These are phyloP conservation scores for Neopipo cinnamomea DNA, from an alignment of 2,113 vertebrate genomes.

Conservation along the genomic window DNA sequence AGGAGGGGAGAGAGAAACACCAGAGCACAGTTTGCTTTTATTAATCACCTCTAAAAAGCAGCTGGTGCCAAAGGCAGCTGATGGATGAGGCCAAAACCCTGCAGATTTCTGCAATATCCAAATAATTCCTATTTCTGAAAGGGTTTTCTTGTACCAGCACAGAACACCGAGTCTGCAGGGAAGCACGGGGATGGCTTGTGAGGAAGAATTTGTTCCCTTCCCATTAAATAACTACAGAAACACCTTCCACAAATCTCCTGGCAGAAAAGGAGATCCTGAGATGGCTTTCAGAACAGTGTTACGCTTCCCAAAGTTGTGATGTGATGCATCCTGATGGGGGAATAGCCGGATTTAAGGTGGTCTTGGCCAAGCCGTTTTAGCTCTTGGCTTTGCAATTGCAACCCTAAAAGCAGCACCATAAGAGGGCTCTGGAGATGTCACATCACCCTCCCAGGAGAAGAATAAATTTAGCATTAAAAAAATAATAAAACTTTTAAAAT, in stretches of 20 bases:
- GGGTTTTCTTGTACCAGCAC: background rate
- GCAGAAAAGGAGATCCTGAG: background rate
- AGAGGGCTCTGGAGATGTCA: background rate
- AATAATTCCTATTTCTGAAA: background rate
- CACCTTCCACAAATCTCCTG: background rate
- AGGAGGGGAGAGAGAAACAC: background rate
- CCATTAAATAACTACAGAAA: background rate
- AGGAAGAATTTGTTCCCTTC: background rate
- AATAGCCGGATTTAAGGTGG: background rate
- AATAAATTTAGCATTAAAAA: background rate
- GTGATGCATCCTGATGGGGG: background rate
- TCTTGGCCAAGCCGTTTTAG: background rate
- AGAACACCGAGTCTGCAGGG: background rate
- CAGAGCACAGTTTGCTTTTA: background rate
- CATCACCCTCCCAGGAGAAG: background rate
- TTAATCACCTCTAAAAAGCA: constrained; percentile 30
- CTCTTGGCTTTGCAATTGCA: background rate
- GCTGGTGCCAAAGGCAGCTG: background rate
- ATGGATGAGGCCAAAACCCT: background rate
- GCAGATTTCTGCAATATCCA: background rate
- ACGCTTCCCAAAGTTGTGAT: background rate
- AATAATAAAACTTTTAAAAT: background rate
- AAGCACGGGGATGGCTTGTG: background rate
- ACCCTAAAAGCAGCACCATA: background rate
- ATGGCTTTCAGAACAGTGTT: background rate